Percentiles rank a stretch among this genome's conserved stretches.
These are phyloP conservation scores for mouse (Mus musculus) DNA, from an alignment of 2,113 vertebrate species.

Conservation along the genomic window DNA sequence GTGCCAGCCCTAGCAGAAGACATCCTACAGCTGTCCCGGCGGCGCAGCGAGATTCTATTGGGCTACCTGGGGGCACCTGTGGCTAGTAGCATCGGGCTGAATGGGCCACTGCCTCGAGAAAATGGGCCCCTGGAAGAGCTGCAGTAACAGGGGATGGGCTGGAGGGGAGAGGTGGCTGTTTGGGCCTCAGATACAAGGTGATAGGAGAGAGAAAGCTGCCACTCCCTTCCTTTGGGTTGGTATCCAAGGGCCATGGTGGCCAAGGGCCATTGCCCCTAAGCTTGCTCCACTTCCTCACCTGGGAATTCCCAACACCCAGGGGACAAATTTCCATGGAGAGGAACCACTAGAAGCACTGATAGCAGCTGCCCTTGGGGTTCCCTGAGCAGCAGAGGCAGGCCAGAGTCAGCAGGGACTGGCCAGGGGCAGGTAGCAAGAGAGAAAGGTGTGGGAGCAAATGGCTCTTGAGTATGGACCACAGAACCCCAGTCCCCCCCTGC, in stretches of 20 bases:
- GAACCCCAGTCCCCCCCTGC: neutral
- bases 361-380: neutral
- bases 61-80: conserved; percentile 92
- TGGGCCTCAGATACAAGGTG: neutral
- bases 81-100: conserved; percentile 84
- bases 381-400: neutral
- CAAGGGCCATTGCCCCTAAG: neutral
- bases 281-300: neutral
- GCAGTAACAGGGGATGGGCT: conserved; percentile 68
- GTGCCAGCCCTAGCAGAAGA: conserved; percentile 92
- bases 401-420: neutral
- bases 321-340: neutral
- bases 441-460: neutral
- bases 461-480: neutral
- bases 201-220: neutral
- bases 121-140: conserved; percentile 74
- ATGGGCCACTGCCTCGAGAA: conserved; percentile 87
- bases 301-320: neutral
- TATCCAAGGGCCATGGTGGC: neutral
- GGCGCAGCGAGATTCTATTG: conserved; percentile 96
- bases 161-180: neutral
- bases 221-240: neutral
- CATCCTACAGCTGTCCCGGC: conserved; percentile 94
- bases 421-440: neutral
- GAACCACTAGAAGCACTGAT: neutral